Percentiles rank a stretch among this genome's conserved stretches.
Conservation (phyloP, 2,888 invertebrate genomes). For the Archaeoteleia sp. region DNA sequence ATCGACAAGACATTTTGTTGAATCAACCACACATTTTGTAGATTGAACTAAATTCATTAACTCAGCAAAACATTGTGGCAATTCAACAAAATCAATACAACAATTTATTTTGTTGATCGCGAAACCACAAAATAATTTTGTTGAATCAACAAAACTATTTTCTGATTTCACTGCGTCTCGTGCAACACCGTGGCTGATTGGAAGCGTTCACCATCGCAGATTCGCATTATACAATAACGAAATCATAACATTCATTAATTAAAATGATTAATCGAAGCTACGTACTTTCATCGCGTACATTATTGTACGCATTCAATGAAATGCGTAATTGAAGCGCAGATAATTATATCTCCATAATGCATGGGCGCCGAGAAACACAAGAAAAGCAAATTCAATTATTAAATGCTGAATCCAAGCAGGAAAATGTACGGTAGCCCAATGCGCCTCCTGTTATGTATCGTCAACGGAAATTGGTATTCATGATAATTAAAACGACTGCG, state of each 20-base stretch:
- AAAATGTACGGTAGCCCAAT: constrained; percentile 18
- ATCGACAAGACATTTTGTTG: too few species aligned
- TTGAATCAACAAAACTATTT: too few species aligned
- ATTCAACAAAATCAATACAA: too few species aligned
- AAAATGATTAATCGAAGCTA: constrained; percentile 12
- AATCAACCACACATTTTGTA: too few species aligned
- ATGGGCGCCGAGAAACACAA: constrained; percentile 35
- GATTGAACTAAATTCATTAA: too few species aligned
- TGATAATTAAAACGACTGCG: constrained; percentile 65
- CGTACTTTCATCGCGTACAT: constrained; percentile 11
- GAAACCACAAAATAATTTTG: too few species aligned
- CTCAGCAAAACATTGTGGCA: too few species aligned
- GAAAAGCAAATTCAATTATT: constrained; percentile 49
- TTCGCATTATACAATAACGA: too few species aligned
- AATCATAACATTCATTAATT: constrained; percentile 27
- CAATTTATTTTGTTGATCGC: too few species aligned
- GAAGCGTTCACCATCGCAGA: too few species aligned
- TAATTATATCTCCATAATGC: constrained; percentile 25
- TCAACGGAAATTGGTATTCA: constrained; percentile 60
- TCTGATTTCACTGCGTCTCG: too few species aligned
- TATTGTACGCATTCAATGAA: constrained; percentile 24
- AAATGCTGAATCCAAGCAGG: constrained; percentile 42
- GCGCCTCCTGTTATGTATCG: constrained; percentile 26
- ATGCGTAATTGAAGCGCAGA: constrained; percentile 22
- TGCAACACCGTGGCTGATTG: too few species aligned